Evolutionary conservation across 92 coral and sea anemone species (phyloP).

Genomic region (Ricordea florida): DNA sequence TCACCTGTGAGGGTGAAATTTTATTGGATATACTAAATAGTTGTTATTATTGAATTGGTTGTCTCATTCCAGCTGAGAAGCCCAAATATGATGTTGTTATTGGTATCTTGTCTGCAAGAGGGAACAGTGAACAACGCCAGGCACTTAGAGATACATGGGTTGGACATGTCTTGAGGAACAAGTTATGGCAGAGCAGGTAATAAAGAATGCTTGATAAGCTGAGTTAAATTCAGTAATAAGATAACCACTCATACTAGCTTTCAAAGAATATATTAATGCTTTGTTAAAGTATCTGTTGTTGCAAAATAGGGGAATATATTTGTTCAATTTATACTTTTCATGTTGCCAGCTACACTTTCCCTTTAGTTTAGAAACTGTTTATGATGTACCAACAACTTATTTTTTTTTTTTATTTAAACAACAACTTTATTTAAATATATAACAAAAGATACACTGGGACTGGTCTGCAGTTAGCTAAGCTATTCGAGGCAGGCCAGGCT

Average conservation of each 20-base stretch:
- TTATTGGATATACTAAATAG: too few relatives aligned
- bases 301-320: too few relatives aligned
- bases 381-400: too few relatives aligned
- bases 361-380: too few relatives aligned
- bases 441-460: too few relatives aligned
- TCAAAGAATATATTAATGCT: background rate
- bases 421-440: too few relatives aligned
- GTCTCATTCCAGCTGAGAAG: background rate
- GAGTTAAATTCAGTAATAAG: background rate
- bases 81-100: slow-evolving; percentile 76
- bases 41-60: too few relatives aligned
- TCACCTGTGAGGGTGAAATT: too few relatives aligned
- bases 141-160: slow-evolving; percentile 90
- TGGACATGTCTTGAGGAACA: slow-evolving; percentile 50
- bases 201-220: background rate
- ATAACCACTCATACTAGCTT: background rate
- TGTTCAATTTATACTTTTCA: background rate
- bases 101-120: slow-evolving; percentile 88
- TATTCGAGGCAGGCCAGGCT: too few relatives aligned
- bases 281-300: too few relatives aligned
- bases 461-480: too few relatives aligned
- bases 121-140: slow-evolving; percentile 78
- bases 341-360: background rate
- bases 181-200: background rate
- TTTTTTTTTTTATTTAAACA: too few relatives aligned